Evolutionary conservation across 2,797 vertebrate genomes (phyloP), one percentile per base, ranked within the genome.

Genomic region (Pterois miles): DNA sequence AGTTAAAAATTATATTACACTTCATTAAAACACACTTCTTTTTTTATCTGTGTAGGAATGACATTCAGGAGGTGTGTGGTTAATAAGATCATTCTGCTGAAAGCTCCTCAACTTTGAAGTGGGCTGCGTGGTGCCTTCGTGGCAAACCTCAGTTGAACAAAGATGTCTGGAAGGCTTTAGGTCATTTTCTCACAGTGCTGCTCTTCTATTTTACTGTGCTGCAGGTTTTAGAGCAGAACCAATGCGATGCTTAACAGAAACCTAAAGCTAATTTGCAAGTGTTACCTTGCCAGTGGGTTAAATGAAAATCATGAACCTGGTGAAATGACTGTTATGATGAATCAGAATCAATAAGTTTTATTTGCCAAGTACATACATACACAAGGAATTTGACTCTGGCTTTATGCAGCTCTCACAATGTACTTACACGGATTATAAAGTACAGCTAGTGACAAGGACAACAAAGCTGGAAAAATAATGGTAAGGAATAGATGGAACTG

Each of bases 1-100:
- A 85, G 89, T 92, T 92, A 90, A 91, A 43, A 92, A 89, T 88
- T 84, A 89, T 92, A 91, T 92, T 92, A 84, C 81, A 13, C 84
- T 91, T 91, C 85, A 92, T 91, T 92, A 90, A 92, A 92, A 82
- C 74, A 66, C 88, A 75, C 73, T 88, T 83, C 59, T 78, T 79
- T 76, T 84, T 88, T 83, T 78, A 92, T 92, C 83, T 82, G 66
- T 76, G 73, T 59, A 71, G 85, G 66, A 81, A 75, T 89, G 89
- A 89, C 85, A 89, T 86, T 89, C 83, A 83, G 85, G 83, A 82
- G 77, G 63, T 36, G 80, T 70, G 76, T 75, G 62, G 83, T 92
- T 91, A 88, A 91, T 92, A 91, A 88, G 90, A 90, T 91, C 82
- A 81, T 65, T 71, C 81, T 69, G 74, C 64, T 58, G 68, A 84